Base-by-base conservation (phyloP, 2,888 invertebrate genomes). In the Serripes groenlandicus region DNA sequence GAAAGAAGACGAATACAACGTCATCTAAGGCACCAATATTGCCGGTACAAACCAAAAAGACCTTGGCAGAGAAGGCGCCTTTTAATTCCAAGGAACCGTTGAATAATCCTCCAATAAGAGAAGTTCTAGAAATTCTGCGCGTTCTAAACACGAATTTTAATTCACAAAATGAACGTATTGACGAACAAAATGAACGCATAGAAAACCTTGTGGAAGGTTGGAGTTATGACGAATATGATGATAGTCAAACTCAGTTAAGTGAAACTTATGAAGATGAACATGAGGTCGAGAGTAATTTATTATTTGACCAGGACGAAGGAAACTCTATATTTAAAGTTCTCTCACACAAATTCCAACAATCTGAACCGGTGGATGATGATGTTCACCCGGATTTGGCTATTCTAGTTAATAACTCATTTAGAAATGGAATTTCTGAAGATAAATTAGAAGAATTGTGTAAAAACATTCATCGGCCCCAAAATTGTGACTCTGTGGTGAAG, bases 351-450 rank as follows among this genome's bases (percentile, higher is more conserved):
- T 75, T 68, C 35, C 32, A 68, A 21, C 49, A 69, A 30, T 23
- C 23, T 69, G 35, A 56, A 32, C 23, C 28, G 15, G 30, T 56
- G 9, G 68, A 69, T 37, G 68, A 18, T 28, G 28, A 23, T 35
- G 58, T 69, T 34, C 54, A 69, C 68, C 35, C 52, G 11, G 58
- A 75, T 21, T 58, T 70, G 30, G 76, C 76, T 5, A 56, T 21
- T 23, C 21, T 76, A 26, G 60, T 76, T 23, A 70, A 70, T 30
- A 68, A 7, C 32, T 66, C 68, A 1, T 75, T 75, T 42, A 75
- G 56, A 66, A 68, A 75, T 52, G 75, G 75, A 4, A n/a, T 75
- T 18, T 68, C 66, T 35, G 75, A 75, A 2, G 68, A 75, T 3
- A 75, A 68, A 28, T 34, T 34, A 3, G 34, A 66, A 18, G 35